Base-by-base conservation (phyloP, 2,797 vertebrate genomes). In the Siniperca scherzeri region DNA sequence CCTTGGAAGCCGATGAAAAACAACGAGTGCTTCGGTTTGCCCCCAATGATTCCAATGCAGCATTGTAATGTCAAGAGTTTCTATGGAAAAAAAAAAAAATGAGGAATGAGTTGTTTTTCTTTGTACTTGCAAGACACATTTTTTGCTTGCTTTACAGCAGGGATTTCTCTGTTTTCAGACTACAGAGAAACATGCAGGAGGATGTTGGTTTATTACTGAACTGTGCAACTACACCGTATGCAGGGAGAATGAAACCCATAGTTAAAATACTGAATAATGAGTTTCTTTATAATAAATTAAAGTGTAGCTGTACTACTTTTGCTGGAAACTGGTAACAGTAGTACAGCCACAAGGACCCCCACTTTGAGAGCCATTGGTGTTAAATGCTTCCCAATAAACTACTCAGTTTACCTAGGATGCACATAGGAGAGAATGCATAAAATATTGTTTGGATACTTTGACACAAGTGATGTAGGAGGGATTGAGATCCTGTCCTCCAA, bases 1-100 rank as follows among this genome's bases (percentile, higher is more conserved):
- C 98, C 97, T 92, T 98, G 98, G 88, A 96, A 98, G 38, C 98
- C 98, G 0, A 98, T 62, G 27, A 98, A 98, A 89, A 96, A 98
- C 33, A 98, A 91, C 0, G 98, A 98, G 80, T 98, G 98, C 78
- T 96, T 97, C 0, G 97, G 97, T 89, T 97, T 97, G 10, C 98
- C 98, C 0, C 98, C 98, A 2, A 98, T 97, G 88, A 99, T 98
- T 42, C 98, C 98, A 13, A 98, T 89, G 85, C 98, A 98, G 81
- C 94, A 95, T 14, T 94, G 90, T 44, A 97, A 93, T 52, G 87
- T 90, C 83, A 98, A 91, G 30, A 98, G 96, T 69, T 96, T 96
- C 98, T 99, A 48, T n/a, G 38, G 78, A 7, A 36, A 36, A 36
- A 30, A 30, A 73, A 57, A 68, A 70, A 56, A 73, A 40, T 14